Base-by-base conservation (phyloP, 2,888 invertebrate species). In the Epinotia brunnichana region DNA sequence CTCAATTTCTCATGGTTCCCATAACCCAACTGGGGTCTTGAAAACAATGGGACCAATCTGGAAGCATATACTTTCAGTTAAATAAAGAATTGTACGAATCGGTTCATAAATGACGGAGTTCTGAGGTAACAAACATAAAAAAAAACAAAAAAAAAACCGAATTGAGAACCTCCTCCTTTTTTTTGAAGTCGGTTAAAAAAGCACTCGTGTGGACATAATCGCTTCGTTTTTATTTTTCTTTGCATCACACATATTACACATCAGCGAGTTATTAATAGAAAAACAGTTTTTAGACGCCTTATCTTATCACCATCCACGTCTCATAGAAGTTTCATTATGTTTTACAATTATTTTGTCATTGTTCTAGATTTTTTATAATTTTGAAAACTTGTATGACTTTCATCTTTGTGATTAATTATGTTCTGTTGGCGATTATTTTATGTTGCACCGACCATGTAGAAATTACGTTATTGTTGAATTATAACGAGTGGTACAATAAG, bases 341-440 rank as follows among this genome's bases (percentile, higher is more conserved):
- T 41, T 77, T 80, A 74, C 64, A 19, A 44, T 19, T 74, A 21
- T 68, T 53, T 21, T n/a, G 5, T 57, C 21, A 48, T 24, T 29
- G 3, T 54, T 57, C 63, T 67, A 29, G 63, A 5, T 67, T 74
- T 19, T n/a, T 53, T 48, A 35, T 44, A 57, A 19, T 51, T 54
- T 73, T 15, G 66, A 56, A 79, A 78, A 81, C 83, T 83, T 84
- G 83, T 84, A 82, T 84, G 82, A 39, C 15, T 83, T 80, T 78
- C 77, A 74, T 73, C n/a, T 54, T 64, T 76, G 62, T 62, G 62
- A 62, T 74, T 77, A 76, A 75, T 71, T 74, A 70, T 78, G 76
- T 66, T 74, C 3, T 56, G 66, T 66, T 66, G 15, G 15, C 57
- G 68, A 48, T 68, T 56, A 35, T 62, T 72, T 21, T 41, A 5